These are phyloP conservation scores for Plebejus argus DNA, from an alignment of 2,888 invertebrate species.

Conservation along the genomic window DNA sequence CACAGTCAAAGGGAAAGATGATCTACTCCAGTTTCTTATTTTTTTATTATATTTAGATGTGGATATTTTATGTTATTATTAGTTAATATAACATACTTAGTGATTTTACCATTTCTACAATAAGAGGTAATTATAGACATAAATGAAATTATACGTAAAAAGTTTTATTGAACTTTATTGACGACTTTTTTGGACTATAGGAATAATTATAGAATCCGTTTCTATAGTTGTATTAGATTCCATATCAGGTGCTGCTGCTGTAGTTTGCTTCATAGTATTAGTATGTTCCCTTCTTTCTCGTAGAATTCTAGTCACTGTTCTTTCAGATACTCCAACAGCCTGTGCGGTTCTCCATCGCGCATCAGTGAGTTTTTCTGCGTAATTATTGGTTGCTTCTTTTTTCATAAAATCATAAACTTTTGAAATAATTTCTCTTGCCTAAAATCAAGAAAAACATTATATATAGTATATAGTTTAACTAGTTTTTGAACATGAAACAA, in stretches of 20 bases:
- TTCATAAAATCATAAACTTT: background rate
- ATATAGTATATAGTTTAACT: background rate
- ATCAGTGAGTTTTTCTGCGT: conserved; percentile 16
- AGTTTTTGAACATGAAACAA: conserved; percentile 15
- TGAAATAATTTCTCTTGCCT: too few species aligned
- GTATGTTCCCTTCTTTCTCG: conserved; percentile 1
- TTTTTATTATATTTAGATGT: too few species aligned
- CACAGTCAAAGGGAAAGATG: too few species aligned
- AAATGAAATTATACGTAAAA: too few species aligned
- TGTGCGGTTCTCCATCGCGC: conserved; percentile 32
- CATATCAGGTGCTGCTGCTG: background rate
- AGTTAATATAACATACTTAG: too few species aligned
- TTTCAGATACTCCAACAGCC: conserved; percentile 30
- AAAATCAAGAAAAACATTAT: background rate
- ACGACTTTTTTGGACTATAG: background rate
- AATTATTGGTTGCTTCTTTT: conserved; percentile 8
- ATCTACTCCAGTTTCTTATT: too few species aligned
- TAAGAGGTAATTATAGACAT: too few species aligned
- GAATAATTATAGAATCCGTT: conserved; percentile 7
- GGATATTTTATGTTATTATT: too few species aligned
- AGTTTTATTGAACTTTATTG: too few species aligned
- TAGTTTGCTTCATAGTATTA: conserved; percentile 8
- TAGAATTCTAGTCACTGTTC: conserved; percentile 30
- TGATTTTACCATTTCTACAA: too few species aligned
- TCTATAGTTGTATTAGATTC: conserved; percentile 11